Evolutionary conservation across 2,888 invertebrate genomes (phyloP), one percentile per base, ranked within the genome.

Genomic region (Campaea margaritaria): DNA sequence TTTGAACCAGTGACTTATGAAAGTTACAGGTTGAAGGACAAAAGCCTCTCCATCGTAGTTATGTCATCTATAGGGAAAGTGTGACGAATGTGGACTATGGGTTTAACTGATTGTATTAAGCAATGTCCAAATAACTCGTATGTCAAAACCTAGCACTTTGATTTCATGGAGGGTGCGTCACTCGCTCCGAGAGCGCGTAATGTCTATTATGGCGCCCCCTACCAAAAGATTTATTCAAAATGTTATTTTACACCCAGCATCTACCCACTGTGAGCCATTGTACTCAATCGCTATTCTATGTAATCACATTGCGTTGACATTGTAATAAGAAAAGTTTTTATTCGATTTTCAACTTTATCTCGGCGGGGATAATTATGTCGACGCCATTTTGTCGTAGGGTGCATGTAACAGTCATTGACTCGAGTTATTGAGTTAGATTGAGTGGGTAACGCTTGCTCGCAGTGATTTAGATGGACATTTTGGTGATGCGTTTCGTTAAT

Each of bases 181-280:
- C 72, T 78, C 81, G 81, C 81, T 34, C 36, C 16, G 54, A 55
- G 36, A 50, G 54, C 28, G 54, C 82, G 85, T 83, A 85, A 84
- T 81, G 83, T 83, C 91, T 90, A 89, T 90, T 91, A 90, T 87
- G 85, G 84, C 84, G 79, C 83, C 90, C 90, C 85, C 73, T 72
- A 81, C 78, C 78, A 82, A 87, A 88, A 90, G 91, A 91, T 91
- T 91, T 88, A 92, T 91, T 92, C 91, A 91, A 89, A 92, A 91
- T 89, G 91, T 91, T 91, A 91, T 91, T 91, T 89, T 89, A 91
- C 87, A 89, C 91, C 89, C 82, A 73, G 79, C 81, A 75, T 77
- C 85, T 82, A 47, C 58, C 59, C 46, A 51, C 58, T 74, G 67
- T 48, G 68, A 64, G 15, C 42, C 78, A 82, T 88, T 88, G 86